Evolutionary conservation across 2,797 vertebrate species (phyloP).

Genomic region (Limosa lapponica): DNA sequence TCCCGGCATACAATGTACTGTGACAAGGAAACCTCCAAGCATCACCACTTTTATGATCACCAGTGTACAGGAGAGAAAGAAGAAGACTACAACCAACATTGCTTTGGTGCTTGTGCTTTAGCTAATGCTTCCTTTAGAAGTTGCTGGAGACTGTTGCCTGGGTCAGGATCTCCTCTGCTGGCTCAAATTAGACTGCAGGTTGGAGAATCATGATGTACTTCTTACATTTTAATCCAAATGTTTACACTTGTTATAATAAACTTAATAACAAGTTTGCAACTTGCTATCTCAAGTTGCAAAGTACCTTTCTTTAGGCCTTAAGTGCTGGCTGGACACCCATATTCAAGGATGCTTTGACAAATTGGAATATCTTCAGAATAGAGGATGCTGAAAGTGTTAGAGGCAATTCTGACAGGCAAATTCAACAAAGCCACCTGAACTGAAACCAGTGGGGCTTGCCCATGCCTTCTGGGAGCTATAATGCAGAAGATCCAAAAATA

Average conservation of each 20-base stretch:
- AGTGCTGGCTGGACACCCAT: neutral
- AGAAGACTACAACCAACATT: neutral
- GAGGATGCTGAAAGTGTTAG: neutral
- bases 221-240: neutral
- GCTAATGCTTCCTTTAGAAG: neutral
- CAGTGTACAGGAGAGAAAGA: neutral
- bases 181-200: neutral
- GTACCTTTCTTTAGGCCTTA: neutral
- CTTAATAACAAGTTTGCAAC: neutral
- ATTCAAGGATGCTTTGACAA: neutral
- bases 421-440: neutral
- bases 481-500: conserved; percentile 13
- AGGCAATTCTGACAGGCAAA: neutral
- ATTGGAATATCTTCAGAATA: neutral
- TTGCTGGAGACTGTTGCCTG: neutral
- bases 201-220: neutral
- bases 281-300: neutral
- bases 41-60: neutral
- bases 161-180: neutral
- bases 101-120: neutral
- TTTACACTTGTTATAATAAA: neutral
- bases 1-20: neutral
- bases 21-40: neutral
- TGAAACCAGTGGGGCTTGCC: conserved; percentile 13
- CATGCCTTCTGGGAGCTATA: neutral